Conservation (phyloP, 2,888 invertebrate species). For the Sesia apiformis region DNA sequence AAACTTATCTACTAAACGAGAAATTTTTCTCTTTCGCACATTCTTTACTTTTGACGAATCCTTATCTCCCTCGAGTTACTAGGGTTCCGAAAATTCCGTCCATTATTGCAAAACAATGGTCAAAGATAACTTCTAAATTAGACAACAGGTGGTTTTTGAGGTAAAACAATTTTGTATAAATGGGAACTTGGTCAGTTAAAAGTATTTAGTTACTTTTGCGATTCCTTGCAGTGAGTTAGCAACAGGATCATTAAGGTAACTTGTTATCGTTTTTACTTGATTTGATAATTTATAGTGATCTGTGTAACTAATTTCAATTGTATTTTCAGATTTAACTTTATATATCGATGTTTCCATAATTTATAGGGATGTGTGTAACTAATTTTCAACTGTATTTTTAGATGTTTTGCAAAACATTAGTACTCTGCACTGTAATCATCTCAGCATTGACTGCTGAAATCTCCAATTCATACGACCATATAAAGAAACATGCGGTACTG, state of each 20-base stretch:
- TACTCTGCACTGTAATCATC: slow-evolving; percentile 22
- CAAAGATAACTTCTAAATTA: slow-evolving; percentile 28
- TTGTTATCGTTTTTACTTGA: no score
- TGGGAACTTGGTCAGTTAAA: slow-evolving; percentile 17
- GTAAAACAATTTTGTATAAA: slow-evolving; percentile 33
- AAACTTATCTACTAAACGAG: neutral
- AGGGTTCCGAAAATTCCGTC: slow-evolving; percentile 5
- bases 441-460: slow-evolving; percentile 40
- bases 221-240: slow-evolving; percentile 4
- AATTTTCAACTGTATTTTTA: slow-evolving; percentile 22
- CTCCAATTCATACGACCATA: slow-evolving; percentile 24
- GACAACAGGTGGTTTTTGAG: slow-evolving; percentile 20
- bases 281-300: no score
- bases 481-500: slow-evolving; percentile 35
- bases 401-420: slow-evolving; percentile 35
- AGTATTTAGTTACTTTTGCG: slow-evolving; percentile 25
- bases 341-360: no score
- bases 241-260: neutral
- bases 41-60: slow-evolving; percentile 51
- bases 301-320: no score
- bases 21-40: slow-evolving; percentile 12
- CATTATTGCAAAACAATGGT: slow-evolving; percentile 48
- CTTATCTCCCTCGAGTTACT: slow-evolving; percentile 20
- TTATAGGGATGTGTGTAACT: no score
- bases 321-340: slow-evolving; percentile 56